Evolutionary conservation across 2,113 vertebrate genomes (phyloP), one percentile per base, ranked within the genome.

Genomic region (Dicaeum eximium): DNA sequence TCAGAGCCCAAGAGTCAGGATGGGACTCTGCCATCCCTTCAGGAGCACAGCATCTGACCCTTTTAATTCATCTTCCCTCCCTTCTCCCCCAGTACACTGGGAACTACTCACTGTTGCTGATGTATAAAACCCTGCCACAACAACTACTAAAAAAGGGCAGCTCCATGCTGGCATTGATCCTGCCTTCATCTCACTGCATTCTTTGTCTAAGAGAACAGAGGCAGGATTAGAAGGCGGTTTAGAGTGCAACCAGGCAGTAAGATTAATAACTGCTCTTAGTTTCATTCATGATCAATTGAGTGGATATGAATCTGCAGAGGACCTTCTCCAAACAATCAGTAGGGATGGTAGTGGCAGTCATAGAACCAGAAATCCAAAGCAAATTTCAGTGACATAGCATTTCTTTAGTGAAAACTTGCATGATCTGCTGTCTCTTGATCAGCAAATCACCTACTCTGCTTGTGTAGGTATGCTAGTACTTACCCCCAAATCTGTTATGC

Each of bases 121-220:
- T 93, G 89, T 85, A 61, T 83, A 95, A 96, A 94, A 88, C 79
- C 82, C 65, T 73, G 85, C 86, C 87, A 84, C 72, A 6, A 89
- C 88, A 95, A 97, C 89, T 88, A 74, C 82, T 94, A 90, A 95
- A 97, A 97, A 96, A 96, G 58, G 69, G 94, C 92, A 95, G 95
- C 77, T 93, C 78, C 92, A 89, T 58, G 88, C 91, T 97, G 94
- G 92, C 95, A 85, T 72, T 91, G 95, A 95, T 93, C 88, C 87
- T 92, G 90, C 92, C 94, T 96, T 95, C 83, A 93, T 96, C 93
- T 97, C 94, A 95, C 90, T 95, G 88, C 95, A 92, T 92, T 94
- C 95, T 97, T 96, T 97, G 96, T 97, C 86, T 86, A 74, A 90
- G 92, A 94, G 96, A 97, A 97, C 87, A 97, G 95, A 97, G 82